Percentiles rank a stretch among this genome's conserved stretches.
Evolutionary conservation across 1,140 invertebrate species (phyloP).

Genomic region (Chrysomallon squamiferum): DNA sequence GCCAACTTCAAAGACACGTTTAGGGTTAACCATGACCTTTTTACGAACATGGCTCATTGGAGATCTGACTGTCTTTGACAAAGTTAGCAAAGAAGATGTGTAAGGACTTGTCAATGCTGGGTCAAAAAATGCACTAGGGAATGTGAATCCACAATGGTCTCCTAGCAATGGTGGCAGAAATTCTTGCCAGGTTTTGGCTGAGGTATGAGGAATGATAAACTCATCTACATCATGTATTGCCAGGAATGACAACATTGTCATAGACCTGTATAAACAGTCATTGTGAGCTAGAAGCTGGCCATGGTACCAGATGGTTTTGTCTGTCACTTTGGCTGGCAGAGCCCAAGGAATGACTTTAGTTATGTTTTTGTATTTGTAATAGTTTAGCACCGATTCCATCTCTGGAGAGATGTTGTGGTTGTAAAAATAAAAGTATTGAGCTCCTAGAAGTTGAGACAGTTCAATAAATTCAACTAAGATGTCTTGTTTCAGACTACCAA

Average conservation of each 20-base stretch:
- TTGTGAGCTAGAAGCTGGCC: conserved; percentile 59
- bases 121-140: conserved; percentile 58
- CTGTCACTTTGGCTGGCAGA: conserved; percentile 36
- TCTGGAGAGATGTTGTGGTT: conserved; percentile 32
- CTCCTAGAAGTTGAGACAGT: conserved; percentile 49
- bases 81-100: conserved; percentile 14
- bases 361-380: conserved; percentile 34
- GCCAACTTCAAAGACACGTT: conserved; percentile 57
- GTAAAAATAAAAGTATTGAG: conserved; percentile 58
- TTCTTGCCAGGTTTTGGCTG: conserved; percentile 25
- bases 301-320: conserved; percentile 55
- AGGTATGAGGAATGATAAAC: conserved; percentile 56
- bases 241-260: conserved; percentile 43
- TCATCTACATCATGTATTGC: conserved; percentile 62
- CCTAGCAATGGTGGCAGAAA: conserved; percentile 22
- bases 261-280: conserved; percentile 60
- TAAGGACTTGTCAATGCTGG: conserved; percentile 12
- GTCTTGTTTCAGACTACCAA: conserved; percentile 40
- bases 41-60: conserved; percentile 45
- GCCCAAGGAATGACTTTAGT: conserved; percentile 49
- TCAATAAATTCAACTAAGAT: conserved; percentile 58
- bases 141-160: conserved; percentile 43
- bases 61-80: conserved; percentile 19
- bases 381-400: conserved; percentile 38
- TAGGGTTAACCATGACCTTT: conserved; percentile 54